phyloP scores from a whole-genome alignment of 2,113 vertebrate species.

The Chlamydotis undulata region DNA sequence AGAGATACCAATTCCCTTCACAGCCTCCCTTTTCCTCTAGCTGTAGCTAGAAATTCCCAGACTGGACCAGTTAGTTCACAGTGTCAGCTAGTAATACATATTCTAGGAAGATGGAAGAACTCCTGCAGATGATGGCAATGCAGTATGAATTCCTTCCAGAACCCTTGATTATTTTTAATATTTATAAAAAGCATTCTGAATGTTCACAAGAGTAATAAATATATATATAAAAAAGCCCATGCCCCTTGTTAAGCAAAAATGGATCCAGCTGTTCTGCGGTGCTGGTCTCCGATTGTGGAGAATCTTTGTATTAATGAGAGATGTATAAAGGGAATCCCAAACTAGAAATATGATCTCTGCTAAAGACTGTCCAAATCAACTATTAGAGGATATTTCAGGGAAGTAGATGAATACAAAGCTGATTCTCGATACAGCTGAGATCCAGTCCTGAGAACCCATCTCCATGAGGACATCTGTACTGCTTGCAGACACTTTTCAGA shows the following conservation, averaged over 20 bases:
- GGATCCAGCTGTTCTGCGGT: slow-evolving; percentile 60
- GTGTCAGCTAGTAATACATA: slow-evolving; percentile 37
- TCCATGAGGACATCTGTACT: neutral
- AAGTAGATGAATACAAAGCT: neutral
- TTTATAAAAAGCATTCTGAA: slow-evolving; percentile 56
- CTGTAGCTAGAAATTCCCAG: slow-evolving; percentile 39
- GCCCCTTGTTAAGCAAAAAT: slow-evolving; percentile 62
- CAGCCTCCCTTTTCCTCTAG: slow-evolving; percentile 21
- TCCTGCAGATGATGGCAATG: slow-evolving; percentile 52
- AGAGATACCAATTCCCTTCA: slow-evolving; percentile 49
- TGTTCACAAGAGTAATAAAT: slow-evolving; percentile 50
- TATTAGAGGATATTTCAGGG: slow-evolving; percentile 17
- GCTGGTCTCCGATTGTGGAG: slow-evolving; percentile 45
- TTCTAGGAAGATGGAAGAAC: slow-evolving; percentile 60
- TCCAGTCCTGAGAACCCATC: neutral
- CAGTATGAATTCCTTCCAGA: slow-evolving; percentile 63
- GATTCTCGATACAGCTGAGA: neutral
- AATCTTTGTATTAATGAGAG: slow-evolving; percentile 64
- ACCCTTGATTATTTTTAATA: slow-evolving; percentile 58
- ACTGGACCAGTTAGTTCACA: slow-evolving; percentile 43
- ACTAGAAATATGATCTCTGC: slow-evolving; percentile 54
- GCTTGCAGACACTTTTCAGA: neutral
- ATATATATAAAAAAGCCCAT: slow-evolving; percentile 49
- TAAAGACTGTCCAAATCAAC: slow-evolving; percentile 24
- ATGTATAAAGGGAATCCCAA: slow-evolving; percentile 60